Evolutionary conservation across 2,113 vertebrate species (phyloP), one percentile per base, ranked within the genome.

Genomic region (Meleagris gallopavo): DNA sequence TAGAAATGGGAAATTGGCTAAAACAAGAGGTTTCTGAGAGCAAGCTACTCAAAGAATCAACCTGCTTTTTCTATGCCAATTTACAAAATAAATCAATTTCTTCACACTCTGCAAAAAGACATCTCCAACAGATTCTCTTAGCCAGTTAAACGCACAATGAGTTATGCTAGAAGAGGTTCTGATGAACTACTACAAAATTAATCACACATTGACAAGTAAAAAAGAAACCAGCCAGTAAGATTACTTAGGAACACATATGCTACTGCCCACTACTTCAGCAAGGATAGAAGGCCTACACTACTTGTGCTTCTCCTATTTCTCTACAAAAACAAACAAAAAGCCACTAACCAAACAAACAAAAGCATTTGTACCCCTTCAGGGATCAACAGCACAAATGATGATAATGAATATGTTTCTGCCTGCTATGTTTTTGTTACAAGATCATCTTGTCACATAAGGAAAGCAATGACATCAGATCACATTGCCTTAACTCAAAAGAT

Each of bases 371-470:
- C 0, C 0, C 4, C 48, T 62, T 80, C 64, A 62, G 30, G 14
- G 29, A 88, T 10, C 29, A 70, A 50, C 27, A 66, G 7, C 10
- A 48, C 1, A 9, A 79, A 21, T 0, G 0, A 40, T 0, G 0
- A 62, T 6, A 40, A 73, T 1, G 10, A 86, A 38, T 5, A 6
- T 5, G 1, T 55, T 84, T 75, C 38, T 5, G 1, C 14, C 34
- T 69, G 25, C 24, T 70, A n/a, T 6, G 1, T 71, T 80, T 50
- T 70, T 71, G 55, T 62, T 61, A 71, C 11, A 75, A 78, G 19
- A 76, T 22, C 22, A 67, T 52, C 32, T 48, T 60, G 79, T 34
- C 25, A 64, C 40, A 70, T 61, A 82, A 25, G 3, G 10, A 84
- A 7, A 43, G 34, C 1, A 16, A 48, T 25, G 29, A 76, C 78